Evolutionary conservation across 2,797 vertebrate genomes (phyloP).

Genomic region (Sorex maritimensis): DNA sequence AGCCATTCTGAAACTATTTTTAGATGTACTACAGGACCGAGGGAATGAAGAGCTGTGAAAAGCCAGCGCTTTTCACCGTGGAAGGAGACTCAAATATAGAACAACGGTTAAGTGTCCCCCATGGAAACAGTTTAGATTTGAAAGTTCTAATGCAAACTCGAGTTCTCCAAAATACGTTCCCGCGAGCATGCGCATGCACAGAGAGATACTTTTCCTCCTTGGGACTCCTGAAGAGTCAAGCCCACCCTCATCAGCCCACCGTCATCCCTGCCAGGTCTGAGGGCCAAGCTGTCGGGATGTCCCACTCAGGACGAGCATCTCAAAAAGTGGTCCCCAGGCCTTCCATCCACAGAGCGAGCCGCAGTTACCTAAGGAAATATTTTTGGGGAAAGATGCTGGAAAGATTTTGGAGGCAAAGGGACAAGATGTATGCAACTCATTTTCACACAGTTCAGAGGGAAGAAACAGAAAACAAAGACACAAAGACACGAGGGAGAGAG

Average conservation of each 20-base stretch:
- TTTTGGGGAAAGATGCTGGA: slow-evolving; percentile 27
- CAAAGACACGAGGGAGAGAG: background rate
- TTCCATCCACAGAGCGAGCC: no score
- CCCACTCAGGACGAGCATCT: no score
- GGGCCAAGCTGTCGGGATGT: no score
- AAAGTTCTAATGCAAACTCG: background rate
- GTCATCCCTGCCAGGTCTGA: no score
- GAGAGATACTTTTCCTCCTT: background rate
- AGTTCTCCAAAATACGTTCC: background rate
- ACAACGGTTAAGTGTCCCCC: background rate
- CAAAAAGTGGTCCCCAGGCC: no score
- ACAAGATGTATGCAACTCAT: background rate
- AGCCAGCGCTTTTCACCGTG: background rate
- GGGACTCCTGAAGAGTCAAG: background rate
- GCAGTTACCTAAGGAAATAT: background rate
- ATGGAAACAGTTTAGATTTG: background rate
- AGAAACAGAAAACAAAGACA: background rate
- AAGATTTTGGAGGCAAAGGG: slow-evolving; percentile 8
- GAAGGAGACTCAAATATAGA: slow-evolving; percentile 1
- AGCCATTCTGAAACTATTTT: slow-evolving; percentile 15
- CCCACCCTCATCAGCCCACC: background rate
- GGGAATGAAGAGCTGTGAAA: slow-evolving; percentile 1
- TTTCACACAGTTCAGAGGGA: background rate
- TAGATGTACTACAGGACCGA: background rate
- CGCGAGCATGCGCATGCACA: fast-evolving